Evolutionary conservation across 2,113 vertebrate species (phyloP).

Genomic region (Podiceps cristatus): DNA sequence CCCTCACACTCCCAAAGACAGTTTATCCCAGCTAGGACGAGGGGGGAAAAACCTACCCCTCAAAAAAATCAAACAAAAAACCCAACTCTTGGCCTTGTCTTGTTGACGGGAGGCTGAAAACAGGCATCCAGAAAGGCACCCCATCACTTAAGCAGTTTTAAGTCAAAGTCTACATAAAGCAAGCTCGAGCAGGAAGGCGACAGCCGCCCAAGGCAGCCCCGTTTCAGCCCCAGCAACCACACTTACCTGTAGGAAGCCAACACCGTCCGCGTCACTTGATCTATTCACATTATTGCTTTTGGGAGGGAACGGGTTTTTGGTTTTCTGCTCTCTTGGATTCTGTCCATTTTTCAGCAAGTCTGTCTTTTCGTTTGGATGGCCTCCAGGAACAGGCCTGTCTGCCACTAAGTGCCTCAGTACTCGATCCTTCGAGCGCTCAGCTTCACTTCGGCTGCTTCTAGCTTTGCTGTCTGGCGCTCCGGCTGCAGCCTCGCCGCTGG

Average conservation of each 20-base stretch:
- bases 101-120: not conserved
- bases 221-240: not conserved
- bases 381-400: not conserved
- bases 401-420: not conserved
- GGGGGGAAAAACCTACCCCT: rapidly evolving
- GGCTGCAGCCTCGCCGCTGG: not conserved
- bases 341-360: not conserved
- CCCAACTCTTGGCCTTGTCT: not conserved
- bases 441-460: not conserved
- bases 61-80: not conserved
- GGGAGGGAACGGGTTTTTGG: not conserved
- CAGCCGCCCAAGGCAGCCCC: not conserved
- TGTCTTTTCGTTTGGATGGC: not conserved
- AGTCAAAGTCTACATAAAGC: not conserved
- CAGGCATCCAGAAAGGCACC: not conserved
- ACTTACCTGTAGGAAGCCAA: conserved; percentile 63
- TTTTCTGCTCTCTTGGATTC: not conserved
- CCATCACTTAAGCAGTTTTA: not conserved
- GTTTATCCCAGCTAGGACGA: not conserved
- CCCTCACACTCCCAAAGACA: not conserved
- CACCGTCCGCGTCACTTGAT: not conserved
- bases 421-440: not conserved
- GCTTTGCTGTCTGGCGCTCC: not conserved
- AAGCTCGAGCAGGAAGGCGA: not conserved
- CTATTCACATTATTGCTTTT: conserved; percentile 2